Evolutionary conservation across 1,140 invertebrate genomes (phyloP).

Genomic region (Aporrectodea caliginosa): DNA sequence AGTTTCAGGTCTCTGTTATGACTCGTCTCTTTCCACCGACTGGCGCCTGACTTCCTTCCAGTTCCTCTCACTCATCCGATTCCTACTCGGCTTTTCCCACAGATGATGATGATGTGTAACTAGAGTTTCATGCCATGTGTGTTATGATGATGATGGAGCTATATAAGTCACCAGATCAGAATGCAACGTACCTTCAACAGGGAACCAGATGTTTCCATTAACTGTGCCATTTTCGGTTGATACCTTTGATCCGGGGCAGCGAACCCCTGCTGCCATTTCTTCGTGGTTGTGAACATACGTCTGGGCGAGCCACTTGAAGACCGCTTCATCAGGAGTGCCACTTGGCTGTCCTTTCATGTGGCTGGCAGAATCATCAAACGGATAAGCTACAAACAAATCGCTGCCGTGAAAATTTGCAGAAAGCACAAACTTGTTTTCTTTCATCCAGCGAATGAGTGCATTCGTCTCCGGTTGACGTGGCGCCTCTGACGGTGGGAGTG

Average conservation of each 20-base stretch:
- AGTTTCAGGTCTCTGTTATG: too few species aligned
- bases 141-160: too few species aligned
- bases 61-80: too few species aligned
- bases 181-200: slow-evolving; percentile 59
- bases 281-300: slow-evolving; percentile 49
- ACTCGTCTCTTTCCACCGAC: too few species aligned
- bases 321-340: slow-evolving; percentile 54
- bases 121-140: too few species aligned
- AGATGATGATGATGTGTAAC: too few species aligned
- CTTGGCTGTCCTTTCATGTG: slow-evolving; percentile 42
- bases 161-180: not conserved
- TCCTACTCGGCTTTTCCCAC: too few species aligned
- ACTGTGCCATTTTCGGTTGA: slow-evolving; percentile 64
- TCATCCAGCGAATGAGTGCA: slow-evolving; percentile 87
- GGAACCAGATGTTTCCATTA: slow-evolving; percentile 81
- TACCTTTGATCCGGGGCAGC: slow-evolving; percentile 41
- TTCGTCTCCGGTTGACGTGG: slow-evolving; percentile 88
- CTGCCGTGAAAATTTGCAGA: slow-evolving; percentile 95
- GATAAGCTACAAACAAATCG: slow-evolving; percentile 82
- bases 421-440: slow-evolving; percentile 79
- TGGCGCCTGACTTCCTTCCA: too few species aligned
- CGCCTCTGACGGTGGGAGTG: slow-evolving; percentile 57
- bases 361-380: slow-evolving; percentile 64
- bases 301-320: slow-evolving; percentile 42
- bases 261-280: slow-evolving; percentile 48